Percentiles rank a stretch among this genome's conserved stretches.
Evolutionary conservation across 2,888 invertebrate genomes (phyloP).

Genomic region (Ceratothoa steindachneri): DNA sequence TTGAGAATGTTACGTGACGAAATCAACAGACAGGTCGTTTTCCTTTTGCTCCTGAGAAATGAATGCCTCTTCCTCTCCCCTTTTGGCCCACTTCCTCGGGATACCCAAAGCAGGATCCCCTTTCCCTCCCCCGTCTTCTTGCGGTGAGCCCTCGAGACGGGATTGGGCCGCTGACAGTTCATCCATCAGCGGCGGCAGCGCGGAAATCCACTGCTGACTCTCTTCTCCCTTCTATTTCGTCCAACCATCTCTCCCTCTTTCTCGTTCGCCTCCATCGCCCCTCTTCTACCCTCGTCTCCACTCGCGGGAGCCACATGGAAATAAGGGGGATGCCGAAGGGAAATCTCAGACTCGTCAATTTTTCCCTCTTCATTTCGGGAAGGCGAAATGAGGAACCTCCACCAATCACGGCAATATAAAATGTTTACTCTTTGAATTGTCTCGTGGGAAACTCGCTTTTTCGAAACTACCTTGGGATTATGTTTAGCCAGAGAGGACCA

Average conservation of each 20-base stretch:
- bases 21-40: too few relatives aligned
- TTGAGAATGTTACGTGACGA: too few relatives aligned
- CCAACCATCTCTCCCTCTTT: background rate
- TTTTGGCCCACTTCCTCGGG: background rate
- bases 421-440: background rate
- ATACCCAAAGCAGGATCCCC: background rate
- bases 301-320: slow-evolving; percentile 13
- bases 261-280: background rate
- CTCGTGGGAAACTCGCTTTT: background rate
- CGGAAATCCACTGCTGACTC: slow-evolving; percentile 47
- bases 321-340: slow-evolving; percentile 12
- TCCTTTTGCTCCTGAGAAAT: too few relatives aligned
- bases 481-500: too few relatives aligned
- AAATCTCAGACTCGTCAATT: background rate
- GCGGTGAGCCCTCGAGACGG: slow-evolving; percentile 33
- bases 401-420: background rate
- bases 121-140: background rate
- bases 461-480: too few relatives aligned
- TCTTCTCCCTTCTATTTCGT: background rate
- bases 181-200: slow-evolving; percentile 45
- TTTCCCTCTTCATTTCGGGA: background rate
- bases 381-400: background rate
- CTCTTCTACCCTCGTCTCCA: background rate
- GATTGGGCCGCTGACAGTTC: slow-evolving; percentile 45
- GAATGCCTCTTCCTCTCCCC: too few relatives aligned